Percentiles rank a stretch among this genome's conserved stretches.
phyloP scores from a whole-genome alignment of 2,113 vertebrate species.

The Hydropotes inermis region DNA sequence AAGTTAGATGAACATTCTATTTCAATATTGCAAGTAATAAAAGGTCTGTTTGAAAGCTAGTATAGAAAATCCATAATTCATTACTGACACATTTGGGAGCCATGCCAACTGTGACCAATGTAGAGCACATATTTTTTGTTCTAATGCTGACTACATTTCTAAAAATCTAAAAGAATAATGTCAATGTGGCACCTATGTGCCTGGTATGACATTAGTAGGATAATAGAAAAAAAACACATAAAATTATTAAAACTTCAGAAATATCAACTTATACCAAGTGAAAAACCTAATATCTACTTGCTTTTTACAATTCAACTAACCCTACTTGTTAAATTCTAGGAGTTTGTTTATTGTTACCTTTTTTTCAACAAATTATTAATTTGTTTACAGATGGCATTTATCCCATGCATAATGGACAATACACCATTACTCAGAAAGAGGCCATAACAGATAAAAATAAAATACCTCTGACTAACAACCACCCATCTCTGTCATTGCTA shows the following conservation, averaged over 20 bases:
- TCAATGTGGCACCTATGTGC: background rate
- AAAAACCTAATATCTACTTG: background rate
- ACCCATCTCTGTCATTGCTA: background rate
- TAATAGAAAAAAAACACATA: background rate
- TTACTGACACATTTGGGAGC: background rate
- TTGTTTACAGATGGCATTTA: slow-evolving; percentile 64
- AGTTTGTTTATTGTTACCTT: slow-evolving; percentile 46
- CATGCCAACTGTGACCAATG: background rate
- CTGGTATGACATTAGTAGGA: background rate
- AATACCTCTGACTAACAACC: slow-evolving; percentile 31
- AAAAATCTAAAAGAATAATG: background rate
- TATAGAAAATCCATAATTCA: background rate
- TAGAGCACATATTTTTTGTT: background rate
- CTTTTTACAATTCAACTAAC: background rate
- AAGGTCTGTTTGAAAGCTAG: background rate
- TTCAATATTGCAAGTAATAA: slow-evolving; percentile 4
- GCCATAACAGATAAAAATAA: slow-evolving; percentile 51
- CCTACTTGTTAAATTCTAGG: slow-evolving; percentile 6
- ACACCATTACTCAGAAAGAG: slow-evolving; percentile 39
- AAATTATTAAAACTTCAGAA: background rate
- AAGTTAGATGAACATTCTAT: background rate
- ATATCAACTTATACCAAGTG: background rate
- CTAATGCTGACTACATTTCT: background rate
- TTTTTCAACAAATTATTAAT: slow-evolving; percentile 70
- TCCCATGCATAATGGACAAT: slow-evolving; percentile 49